phyloP scores from a whole-genome alignment of 1,140 invertebrate species.

The Melanaphis sacchari region DNA sequence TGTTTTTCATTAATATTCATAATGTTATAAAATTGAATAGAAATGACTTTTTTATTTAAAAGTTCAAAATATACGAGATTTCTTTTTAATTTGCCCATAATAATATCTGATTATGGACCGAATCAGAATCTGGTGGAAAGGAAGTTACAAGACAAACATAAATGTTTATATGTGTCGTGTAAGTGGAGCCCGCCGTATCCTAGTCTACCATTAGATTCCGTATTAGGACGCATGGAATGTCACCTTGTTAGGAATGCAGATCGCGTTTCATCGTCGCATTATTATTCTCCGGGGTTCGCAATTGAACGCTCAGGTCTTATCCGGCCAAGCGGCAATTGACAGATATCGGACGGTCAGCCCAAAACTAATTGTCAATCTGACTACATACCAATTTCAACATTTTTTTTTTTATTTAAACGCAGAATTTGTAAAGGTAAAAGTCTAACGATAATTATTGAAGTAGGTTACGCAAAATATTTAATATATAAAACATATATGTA shows the following conservation, averaged over 20 bases:
- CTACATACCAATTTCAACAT: neutral
- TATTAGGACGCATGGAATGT: conserved; percentile 49
- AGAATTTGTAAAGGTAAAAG: neutral
- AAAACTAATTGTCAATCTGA: conserved; percentile 29
- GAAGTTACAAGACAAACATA: conserved; percentile 25
- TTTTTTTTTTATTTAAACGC: neutral
- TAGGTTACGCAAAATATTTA: neutral
- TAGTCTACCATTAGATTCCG: conserved; percentile 41
- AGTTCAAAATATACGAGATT: neutral
- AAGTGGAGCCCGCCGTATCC: conserved; percentile 32
- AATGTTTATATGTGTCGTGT: conserved; percentile 24
- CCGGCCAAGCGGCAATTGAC: conserved; percentile 30
- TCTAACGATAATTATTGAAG: neutral
- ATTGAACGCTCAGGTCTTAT: conserved; percentile 38
- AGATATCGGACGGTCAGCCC: conserved; percentile 33
- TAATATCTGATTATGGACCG: conserved; percentile 13
- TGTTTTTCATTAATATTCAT: neutral
- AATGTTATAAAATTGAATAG: neutral
- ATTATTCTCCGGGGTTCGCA: conserved; percentile 41
- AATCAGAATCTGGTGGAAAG: conserved; percentile 33
- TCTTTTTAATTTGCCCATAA: neutral
- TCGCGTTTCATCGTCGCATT: conserved; percentile 49
- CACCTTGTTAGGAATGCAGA: conserved; percentile 55
- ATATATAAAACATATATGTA: neutral
- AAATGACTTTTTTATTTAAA: neutral